Evolutionary conservation across 2,113 vertebrate genomes (phyloP).

Genomic region (Cervus canadensis): DNA sequence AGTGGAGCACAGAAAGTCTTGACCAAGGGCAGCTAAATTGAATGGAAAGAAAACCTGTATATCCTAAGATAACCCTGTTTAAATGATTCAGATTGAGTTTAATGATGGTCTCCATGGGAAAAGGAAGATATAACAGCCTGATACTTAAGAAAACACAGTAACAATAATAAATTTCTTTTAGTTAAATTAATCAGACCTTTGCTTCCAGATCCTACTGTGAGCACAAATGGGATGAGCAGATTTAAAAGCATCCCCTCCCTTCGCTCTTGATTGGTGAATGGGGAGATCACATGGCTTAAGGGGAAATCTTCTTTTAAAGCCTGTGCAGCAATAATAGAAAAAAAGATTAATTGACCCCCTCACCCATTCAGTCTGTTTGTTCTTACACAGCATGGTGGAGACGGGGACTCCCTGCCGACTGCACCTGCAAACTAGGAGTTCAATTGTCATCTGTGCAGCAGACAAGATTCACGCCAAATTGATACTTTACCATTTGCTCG

Average conservation of each 20-base stretch:
- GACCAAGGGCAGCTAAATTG: constrained; percentile 43
- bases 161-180: constrained; percentile 65
- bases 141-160: constrained; percentile 71
- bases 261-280: constrained; percentile 99
- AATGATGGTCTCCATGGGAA: constrained; percentile 58
- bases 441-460: neutral
- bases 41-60: constrained; percentile 68
- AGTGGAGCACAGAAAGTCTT: constrained; percentile 22
- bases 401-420: constrained; percentile 44
- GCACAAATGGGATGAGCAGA: constrained; percentile 97
- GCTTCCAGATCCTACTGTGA: constrained; percentile 98
- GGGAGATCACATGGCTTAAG: constrained; percentile 98
- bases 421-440: constrained; percentile 63
- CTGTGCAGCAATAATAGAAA: constrained; percentile 84
- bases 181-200: constrained; percentile 92
- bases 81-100: constrained; percentile 39
- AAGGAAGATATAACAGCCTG: constrained; percentile 55
- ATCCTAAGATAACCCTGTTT: constrained; percentile 38
- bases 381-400: constrained; percentile 57
- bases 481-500: constrained; percentile 57
- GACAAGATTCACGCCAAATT: neutral
- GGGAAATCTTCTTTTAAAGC: constrained; percentile 99
- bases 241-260: constrained; percentile 99
- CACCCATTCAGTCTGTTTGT: neutral
- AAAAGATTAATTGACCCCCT: constrained; percentile 55